Evolutionary conservation across 2,888 invertebrate genomes (phyloP).

Genomic region (Eristalis tenax): DNA sequence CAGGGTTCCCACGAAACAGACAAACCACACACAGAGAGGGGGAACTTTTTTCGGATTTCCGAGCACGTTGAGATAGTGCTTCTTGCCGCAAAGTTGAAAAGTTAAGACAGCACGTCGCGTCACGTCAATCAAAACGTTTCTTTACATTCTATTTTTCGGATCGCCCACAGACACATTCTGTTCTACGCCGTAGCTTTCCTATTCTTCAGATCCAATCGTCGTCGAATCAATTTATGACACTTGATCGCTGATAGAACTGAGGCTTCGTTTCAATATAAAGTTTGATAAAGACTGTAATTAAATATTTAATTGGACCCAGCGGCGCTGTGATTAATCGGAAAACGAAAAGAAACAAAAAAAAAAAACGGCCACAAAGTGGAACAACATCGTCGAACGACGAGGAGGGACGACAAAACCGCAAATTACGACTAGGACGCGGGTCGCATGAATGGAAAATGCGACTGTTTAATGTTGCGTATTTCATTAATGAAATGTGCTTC

Average conservation of each 20-base stretch:
- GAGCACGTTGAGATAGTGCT: background rate
- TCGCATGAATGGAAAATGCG: conserved; percentile 37
- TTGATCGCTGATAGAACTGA: conserved; percentile 29
- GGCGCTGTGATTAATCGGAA: conserved; percentile 30
- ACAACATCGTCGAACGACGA: background rate
- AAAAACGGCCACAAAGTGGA: conserved; percentile 15
- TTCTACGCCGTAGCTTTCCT: conserved; percentile 19
- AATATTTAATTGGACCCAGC: conserved; percentile 46
- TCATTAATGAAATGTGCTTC: conserved; percentile 16
- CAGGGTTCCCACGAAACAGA: too few relatives aligned
- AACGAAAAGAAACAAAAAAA: background rate
- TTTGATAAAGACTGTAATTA: conserved; percentile 41
- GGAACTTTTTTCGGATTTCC: background rate
- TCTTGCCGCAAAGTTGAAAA: background rate
- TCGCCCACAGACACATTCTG: background rate
- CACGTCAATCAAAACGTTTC: background rate
- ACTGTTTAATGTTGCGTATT: conserved; percentile 37
- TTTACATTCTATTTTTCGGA: background rate
- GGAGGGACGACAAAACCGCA: background rate
- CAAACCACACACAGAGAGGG: too few relatives aligned
- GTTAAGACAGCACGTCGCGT: background rate
- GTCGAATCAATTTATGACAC: conserved; percentile 35
- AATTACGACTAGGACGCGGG: conserved; percentile 34
- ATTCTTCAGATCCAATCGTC: background rate
- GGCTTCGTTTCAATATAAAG: background rate